Evolutionary conservation across 2,113 vertebrate genomes (phyloP), one percentile per base, ranked within the genome.

Genomic region (Chelonoidis abingdonii): DNA sequence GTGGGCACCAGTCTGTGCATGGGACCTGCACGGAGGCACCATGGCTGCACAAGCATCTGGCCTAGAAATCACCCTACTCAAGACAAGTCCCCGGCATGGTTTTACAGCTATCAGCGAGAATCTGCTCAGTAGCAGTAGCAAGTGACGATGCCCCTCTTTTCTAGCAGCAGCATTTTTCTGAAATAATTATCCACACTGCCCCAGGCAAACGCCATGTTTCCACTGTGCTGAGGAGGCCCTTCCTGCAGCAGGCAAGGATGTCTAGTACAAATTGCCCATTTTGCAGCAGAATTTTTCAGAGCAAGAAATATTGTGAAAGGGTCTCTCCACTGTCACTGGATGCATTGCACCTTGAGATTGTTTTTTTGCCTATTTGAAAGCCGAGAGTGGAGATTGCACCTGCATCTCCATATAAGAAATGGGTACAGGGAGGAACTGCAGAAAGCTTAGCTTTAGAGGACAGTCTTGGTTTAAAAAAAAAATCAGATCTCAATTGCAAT

Each of bases 171-270:
- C 12, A 38, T 76, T 76, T 44, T 22, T 41, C 72, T 25, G 38
- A 75, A 75, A 75, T 22, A 75, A 38, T 16, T 41, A 44, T 22
- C 72, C 72, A 24, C n/a, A 38, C 21, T 11, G 19, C 41, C 24
- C 41, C 35, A 69, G 21, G 8, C 35, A n/a, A 17, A 72, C 65
- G 10, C n/a, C 19, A 72, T 17, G 10, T 72, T 72, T 38, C 65
- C 65, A 38, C 21, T 38, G 19, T 72, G 16, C 16, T 0, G 0
- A 5, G 31, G 12, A 10, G 27, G 57, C 13, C 27, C 1, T 38
- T 75, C 79, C n/a, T 54, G 14, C 14, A 82, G 62, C 83, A 31
- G 57, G 17, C 52, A 84, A 82, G 22, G 41, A 27, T 11, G 38
- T 72, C 35, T 91, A 47, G 3, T 31, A 19, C 4, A 80, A 87